These are phyloP conservation scores for Fopius arisanus DNA, from an alignment of 1,140 invertebrate species.

Conservation along the genomic window DNA sequence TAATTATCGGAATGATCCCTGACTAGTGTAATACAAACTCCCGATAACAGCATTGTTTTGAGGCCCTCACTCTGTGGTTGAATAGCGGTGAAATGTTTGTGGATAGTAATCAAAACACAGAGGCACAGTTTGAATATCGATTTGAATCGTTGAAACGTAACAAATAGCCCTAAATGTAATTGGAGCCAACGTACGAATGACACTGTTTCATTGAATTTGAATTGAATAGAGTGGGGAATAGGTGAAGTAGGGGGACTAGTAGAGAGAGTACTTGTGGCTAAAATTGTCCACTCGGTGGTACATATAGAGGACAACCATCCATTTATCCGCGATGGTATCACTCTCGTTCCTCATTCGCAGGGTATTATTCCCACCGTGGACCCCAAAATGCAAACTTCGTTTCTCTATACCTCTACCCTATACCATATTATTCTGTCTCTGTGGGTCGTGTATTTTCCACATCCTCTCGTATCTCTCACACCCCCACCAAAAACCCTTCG, in stretches of 20 bases:
- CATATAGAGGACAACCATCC: slow-evolving; percentile 1
- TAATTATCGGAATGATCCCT: not conserved
- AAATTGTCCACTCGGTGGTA: slow-evolving; percentile 1
- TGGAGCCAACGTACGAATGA: slow-evolving; percentile 6
- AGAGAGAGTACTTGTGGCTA: not conserved
- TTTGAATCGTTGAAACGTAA: slow-evolving; percentile 1
- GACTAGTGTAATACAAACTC: not conserved
- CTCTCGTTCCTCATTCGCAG: slow-evolving; percentile 11
- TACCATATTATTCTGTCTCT: not conserved
- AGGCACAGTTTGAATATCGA: not conserved
- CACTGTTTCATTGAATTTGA: slow-evolving; percentile 4
- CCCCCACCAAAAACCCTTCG: not conserved
- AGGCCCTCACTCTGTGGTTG: not conserved
- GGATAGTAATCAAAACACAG: not conserved
- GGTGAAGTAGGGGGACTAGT: not conserved
- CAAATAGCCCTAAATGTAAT: slow-evolving; percentile 7
- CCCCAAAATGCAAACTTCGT: slow-evolving; percentile 17
- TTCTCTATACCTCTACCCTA: not conserved
- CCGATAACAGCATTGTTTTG: not conserved
- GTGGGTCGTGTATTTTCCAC: not conserved
- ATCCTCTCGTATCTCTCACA: not conserved
- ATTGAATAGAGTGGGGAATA: not conserved
- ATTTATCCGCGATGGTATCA: slow-evolving; percentile 16
- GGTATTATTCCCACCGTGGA: slow-evolving; percentile 23
- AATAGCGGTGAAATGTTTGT: not conserved